Base-by-base conservation (phyloP, 2,113 vertebrate species). In the Pica pica region DNA sequence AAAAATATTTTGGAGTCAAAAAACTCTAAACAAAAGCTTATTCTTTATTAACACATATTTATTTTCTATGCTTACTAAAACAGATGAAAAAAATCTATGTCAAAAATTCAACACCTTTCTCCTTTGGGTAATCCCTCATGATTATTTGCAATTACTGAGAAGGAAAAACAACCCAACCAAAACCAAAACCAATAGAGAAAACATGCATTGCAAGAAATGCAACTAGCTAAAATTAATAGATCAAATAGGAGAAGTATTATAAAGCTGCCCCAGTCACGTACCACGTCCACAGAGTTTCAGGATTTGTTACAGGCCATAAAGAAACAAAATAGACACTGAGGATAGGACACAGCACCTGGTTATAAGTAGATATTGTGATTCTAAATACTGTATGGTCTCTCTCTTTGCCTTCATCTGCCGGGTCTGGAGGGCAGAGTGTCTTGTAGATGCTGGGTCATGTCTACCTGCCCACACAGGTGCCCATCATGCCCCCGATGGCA, bases 1-100 rank as follows among this genome's bases (percentile, higher is more conserved):
- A 80, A 52, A 85, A 76, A 57, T 35, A 55, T 28, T 80, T 92
- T 27, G 56, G 56, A 65, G 37, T 57, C 50, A 39, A n/a, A 67
- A 90, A 82, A 71, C 9, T 67, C 75, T 47, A 83, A 94, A 65
- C 13, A 92, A 88, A 74, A 50, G 5, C 8, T 73, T 64, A 27
- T 80, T 83, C 23, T 88, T 94, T 96, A 57, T 92, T 83, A 83
- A 69, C 19, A 64, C 4, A 16, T 73, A 73, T 82, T 94, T 88
- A 53, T 80, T 88, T 90, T 80, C 67, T 88, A 12, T 85, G 37
- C 10, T 27, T 77, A 83, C 28, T 90, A 63, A 86, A 63, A 68
- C 2, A 50, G n/a, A 85, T 53, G 2, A 9, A 33, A 70, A 87
- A 91, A 49, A 14, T 57, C 26, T 57, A 27, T 50, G 37, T 50